These are phyloP conservation scores for Drosophila mojavensis DNA, from an alignment of 1,140 invertebrate genomes.

Conservation along the genomic window DNA sequence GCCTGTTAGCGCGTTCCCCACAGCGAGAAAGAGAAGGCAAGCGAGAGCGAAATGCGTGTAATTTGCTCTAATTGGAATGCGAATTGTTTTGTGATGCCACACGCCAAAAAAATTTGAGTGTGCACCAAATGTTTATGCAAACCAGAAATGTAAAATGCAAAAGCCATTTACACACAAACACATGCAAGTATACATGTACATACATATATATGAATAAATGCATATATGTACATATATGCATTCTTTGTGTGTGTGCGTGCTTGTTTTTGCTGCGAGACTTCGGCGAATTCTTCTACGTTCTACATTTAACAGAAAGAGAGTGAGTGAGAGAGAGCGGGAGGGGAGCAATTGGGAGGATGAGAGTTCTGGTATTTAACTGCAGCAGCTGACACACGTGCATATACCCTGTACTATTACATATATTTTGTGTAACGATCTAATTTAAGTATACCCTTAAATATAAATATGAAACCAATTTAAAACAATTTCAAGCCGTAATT, in stretches of 20 bases:
- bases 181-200: background rate
- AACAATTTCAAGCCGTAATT: background rate
- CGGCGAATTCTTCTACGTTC: constrained; percentile 5
- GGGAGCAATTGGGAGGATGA: background rate
- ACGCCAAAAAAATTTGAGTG: constrained; percentile 11
- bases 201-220: background rate
- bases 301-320: background rate
- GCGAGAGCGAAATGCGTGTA: constrained; percentile 12
- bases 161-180: background rate
- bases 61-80: constrained; percentile 16
- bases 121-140: constrained; percentile 15
- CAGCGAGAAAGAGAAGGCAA: background rate
- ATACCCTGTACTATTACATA: background rate
- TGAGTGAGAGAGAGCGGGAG: background rate
- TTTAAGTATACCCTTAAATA: background rate
- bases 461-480: background rate
- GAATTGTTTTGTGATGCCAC: constrained; percentile 3
- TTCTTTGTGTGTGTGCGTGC: background rate
- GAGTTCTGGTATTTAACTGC: background rate
- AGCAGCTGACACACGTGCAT: background rate
- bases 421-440: background rate
- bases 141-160: constrained; percentile 21
- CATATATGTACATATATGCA: background rate
- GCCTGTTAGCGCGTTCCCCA: background rate
- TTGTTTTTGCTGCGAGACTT: background rate